phyloP scores from a whole-genome alignment of 2,888 invertebrate species.

The Embidobia sp. region DNA sequence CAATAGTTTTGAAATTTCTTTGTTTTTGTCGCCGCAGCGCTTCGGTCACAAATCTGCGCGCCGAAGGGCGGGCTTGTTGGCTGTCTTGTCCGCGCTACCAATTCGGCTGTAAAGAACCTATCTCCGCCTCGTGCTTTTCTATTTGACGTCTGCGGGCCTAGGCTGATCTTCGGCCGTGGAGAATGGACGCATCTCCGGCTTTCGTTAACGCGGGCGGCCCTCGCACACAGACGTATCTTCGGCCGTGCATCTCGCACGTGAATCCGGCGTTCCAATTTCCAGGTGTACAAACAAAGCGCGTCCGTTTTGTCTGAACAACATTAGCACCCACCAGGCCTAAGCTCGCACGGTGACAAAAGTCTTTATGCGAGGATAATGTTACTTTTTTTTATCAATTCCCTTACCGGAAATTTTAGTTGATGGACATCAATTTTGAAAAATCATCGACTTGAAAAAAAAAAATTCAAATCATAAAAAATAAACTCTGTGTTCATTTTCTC shows the following conservation, averaged over 20 bases:
- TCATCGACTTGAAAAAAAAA: conserved; percentile 1
- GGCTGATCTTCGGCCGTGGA: conserved; percentile 67
- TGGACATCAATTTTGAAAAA: too few relatives aligned
- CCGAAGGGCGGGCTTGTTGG: conserved; percentile 77
- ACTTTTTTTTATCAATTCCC: conserved; percentile 5
- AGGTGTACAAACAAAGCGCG: conserved; percentile 75
- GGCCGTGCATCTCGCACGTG: conserved; percentile 49
- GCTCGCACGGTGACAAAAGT: conserved; percentile 46
- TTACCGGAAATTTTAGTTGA: conserved; percentile 31
- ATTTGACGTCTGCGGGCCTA: conserved; percentile 67
- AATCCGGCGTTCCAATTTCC: conserved; percentile 65
- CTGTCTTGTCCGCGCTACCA: conserved; percentile 79
- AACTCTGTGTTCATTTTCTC: too few relatives aligned
- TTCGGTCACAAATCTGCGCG: conserved; percentile 71
- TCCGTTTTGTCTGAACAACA: conserved; percentile 67
- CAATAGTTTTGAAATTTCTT: conserved; percentile 9
- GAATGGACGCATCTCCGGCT: conserved; percentile 24
- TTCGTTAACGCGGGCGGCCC: conserved; percentile 51
- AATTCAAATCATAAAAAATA: neutral
- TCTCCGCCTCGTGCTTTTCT: conserved; percentile 73
- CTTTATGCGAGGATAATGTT: conserved; percentile 37
- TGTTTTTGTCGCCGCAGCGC: too few relatives aligned
- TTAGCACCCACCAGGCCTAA: conserved; percentile 58
- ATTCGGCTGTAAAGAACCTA: conserved; percentile 76
- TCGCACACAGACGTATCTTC: conserved; percentile 39